Percentiles rank a stretch among this genome's conserved stretches.
Evolutionary conservation across 35 echinoderm and acorn worm species (phyloP).

Genomic region (Acanthaster planci): DNA sequence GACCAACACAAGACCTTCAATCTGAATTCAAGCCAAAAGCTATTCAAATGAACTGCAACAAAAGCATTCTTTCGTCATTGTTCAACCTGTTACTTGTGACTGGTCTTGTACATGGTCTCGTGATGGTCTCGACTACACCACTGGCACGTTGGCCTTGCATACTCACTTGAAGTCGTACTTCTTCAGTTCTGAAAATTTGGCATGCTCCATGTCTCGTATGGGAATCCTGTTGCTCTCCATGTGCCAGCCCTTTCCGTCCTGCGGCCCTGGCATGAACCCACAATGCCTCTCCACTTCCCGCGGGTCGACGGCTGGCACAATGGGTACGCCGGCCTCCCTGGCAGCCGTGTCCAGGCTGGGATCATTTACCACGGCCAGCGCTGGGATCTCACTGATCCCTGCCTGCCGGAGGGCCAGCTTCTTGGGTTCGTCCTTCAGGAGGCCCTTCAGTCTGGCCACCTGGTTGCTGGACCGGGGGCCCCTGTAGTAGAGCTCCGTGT

Average conservation of each 20-base stretch:
- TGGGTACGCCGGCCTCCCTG: constrained; percentile 67
- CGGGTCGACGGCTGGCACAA: constrained; percentile 37
- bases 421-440: constrained; percentile 85
- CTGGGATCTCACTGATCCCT: constrained; percentile 69
- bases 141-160: neutral
- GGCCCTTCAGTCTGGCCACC: constrained; percentile 63
- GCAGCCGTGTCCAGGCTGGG: constrained; percentile 84
- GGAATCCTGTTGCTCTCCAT: constrained; percentile 78
- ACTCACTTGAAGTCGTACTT: constrained; percentile 94
- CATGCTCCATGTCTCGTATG: constrained; percentile 89
- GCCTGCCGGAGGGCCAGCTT: constrained; percentile 59
- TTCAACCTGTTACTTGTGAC: too few species aligned
- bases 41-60: too few species aligned
- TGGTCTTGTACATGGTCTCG: too few species aligned
- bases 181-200: constrained; percentile 83
- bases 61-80: too few species aligned
- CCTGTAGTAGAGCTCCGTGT: constrained; percentile 67
- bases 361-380: constrained; percentile 86
- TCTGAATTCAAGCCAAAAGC: too few species aligned
- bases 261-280: constrained; percentile 86
- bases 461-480: constrained; percentile 92
- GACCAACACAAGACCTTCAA: too few species aligned
- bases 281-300: constrained; percentile 43
- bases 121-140: too few species aligned
- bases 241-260: constrained; percentile 56